These are phyloP conservation scores for Actias luna DNA, from an alignment of 2,888 invertebrate species.

Conservation along the genomic window DNA sequence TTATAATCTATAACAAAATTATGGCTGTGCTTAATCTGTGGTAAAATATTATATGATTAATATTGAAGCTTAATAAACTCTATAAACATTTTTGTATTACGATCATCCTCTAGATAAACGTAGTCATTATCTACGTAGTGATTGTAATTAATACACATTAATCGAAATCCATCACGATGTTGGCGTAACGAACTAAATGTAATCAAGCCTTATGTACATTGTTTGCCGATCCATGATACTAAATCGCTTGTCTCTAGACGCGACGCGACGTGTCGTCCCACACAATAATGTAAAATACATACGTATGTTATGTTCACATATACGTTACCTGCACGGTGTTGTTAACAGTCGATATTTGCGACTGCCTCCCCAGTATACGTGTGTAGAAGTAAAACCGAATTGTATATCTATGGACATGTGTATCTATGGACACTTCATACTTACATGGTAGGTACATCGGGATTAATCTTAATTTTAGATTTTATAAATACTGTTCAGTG, in stretches of 20 bases:
- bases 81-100: background rate
- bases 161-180: constrained; percentile 12
- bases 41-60: background rate
- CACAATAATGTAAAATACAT: background rate
- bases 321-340: constrained; percentile 10
- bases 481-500: too few relatives aligned
- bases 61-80: background rate
- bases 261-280: background rate
- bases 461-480: too few relatives aligned
- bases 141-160: background rate
- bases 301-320: background rate
- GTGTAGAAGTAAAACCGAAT: background rate
- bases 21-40: too few relatives aligned
- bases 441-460: background rate
- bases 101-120: background rate
- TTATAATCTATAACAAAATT: too few relatives aligned
- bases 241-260: constrained; percentile 6
- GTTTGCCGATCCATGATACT: constrained; percentile 5
- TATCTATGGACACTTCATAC: background rate
- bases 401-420: background rate
- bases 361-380: constrained; percentile 45
- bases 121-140: background rate
- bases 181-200: constrained; percentile 2
- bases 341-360: constrained; percentile 63
- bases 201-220: constrained; percentile 4